These are phyloP conservation scores for Rhodophaea formosa DNA, from an alignment of 2,888 invertebrate species.

Conservation along the genomic window DNA sequence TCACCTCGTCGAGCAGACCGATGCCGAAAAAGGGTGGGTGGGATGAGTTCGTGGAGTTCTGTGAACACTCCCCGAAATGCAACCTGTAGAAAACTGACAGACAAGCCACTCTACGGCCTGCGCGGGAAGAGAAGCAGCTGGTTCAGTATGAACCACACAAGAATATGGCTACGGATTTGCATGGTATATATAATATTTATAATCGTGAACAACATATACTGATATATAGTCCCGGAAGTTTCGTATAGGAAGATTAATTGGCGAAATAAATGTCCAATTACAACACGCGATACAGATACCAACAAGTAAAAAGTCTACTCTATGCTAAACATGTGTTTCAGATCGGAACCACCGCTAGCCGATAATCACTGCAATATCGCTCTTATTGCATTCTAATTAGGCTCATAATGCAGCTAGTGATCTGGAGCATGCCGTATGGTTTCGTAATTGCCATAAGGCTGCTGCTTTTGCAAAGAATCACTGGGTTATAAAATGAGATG, in stretches of 20 bases:
- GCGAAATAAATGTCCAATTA: background rate
- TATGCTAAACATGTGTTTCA: conserved; percentile 35
- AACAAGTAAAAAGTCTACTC: conserved; percentile 27
- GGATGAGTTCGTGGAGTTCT: too few relatives aligned
- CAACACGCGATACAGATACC: background rate
- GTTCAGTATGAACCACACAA: too few relatives aligned
- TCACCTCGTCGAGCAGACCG: too few relatives aligned
- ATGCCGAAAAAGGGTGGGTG: too few relatives aligned
- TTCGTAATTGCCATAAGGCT: conserved; percentile 6
- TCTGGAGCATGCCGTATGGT: conserved; percentile 2
- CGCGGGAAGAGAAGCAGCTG: too few relatives aligned
- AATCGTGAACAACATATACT: too few relatives aligned
- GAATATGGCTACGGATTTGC: too few relatives aligned
- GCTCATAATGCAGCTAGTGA: conserved; percentile 12
- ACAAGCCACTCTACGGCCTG: too few relatives aligned
- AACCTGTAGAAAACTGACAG: too few relatives aligned
- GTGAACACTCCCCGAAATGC: too few relatives aligned
- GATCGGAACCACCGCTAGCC: conserved; percentile 53
- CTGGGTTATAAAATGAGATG: background rate
- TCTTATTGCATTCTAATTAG: conserved; percentile 23
- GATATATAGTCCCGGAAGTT: too few relatives aligned
- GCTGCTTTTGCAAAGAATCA: background rate
- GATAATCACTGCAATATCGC: conserved; percentile 26
- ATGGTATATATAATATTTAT: too few relatives aligned
- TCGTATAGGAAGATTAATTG: background rate